phyloP scores from a whole-genome alignment of 2,888 invertebrate genomes.

The Sarcophaga rosellei region DNA sequence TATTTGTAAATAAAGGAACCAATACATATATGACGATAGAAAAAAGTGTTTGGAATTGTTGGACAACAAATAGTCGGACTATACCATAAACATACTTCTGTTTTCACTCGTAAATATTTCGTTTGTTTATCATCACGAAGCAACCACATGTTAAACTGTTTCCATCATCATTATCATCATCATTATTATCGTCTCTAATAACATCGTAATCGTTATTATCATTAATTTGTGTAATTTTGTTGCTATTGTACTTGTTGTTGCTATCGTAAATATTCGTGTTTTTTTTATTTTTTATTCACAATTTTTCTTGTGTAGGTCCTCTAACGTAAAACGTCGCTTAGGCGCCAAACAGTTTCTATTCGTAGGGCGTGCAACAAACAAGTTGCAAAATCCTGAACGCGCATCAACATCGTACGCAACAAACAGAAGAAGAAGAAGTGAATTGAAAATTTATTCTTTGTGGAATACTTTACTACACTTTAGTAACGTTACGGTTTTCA shows the following conservation, averaged over 20 bases:
- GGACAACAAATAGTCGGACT: no score
- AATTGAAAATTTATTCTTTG: background rate
- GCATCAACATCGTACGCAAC: slow-evolving; percentile 7
- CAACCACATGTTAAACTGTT: background rate
- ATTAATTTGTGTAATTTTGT: background rate
- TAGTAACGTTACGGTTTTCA: background rate
- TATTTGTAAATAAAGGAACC: no score
- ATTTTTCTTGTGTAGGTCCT: slow-evolving; percentile 8
- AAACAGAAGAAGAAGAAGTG: background rate
- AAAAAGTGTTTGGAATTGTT: no score
- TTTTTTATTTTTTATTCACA: background rate
- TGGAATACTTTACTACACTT: background rate
- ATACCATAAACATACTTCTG: background rate
- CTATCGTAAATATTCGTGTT: background rate
- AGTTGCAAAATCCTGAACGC: slow-evolving; percentile 48
- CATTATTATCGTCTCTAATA: background rate
- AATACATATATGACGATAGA: no score
- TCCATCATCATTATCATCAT: slow-evolving; percentile 6
- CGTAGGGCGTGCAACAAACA: slow-evolving; percentile 51
- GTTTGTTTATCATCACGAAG: background rate
- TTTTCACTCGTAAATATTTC: background rate
- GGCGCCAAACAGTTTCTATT: slow-evolving; percentile 66
- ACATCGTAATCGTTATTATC: slow-evolving; percentile 22
- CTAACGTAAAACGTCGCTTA: slow-evolving; percentile 42
- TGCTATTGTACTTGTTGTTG: background rate